phyloP scores from a whole-genome alignment of 2,113 vertebrate species.

The Dicrurus megarhynchus region DNA sequence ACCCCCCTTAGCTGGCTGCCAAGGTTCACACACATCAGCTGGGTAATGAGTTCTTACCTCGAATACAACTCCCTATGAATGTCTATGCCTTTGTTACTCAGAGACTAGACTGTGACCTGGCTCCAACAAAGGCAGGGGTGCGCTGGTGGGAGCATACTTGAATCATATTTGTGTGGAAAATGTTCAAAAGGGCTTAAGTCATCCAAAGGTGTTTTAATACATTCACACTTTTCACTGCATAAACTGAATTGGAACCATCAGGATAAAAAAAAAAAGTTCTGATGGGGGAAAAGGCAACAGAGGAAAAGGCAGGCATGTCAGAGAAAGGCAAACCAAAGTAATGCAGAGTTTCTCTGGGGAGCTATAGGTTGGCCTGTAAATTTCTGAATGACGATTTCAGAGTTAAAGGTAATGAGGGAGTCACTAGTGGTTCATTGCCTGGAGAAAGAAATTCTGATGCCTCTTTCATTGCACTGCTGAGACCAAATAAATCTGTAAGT shows the following conservation, averaged over 20 bases:
- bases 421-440: not conserved
- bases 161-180: not conserved
- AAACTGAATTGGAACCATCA: not conserved
- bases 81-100: not conserved
- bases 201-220: not conserved
- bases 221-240: not conserved
- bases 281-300: not conserved
- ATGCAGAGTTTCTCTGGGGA: not conserved
- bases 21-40: not conserved
- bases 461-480: not conserved
- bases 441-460: not conserved
- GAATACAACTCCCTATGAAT: rapidly evolving
- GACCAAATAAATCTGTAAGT: not conserved
- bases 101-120: not conserved
- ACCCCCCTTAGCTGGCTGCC: not conserved
- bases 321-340: not conserved
- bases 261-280: not conserved
- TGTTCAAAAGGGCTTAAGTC: not conserved
- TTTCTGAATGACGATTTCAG: not conserved
- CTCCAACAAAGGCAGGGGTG: not conserved
- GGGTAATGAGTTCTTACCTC: not conserved
- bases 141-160: not conserved
- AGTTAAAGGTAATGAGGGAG: not conserved
- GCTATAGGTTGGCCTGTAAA: not conserved
- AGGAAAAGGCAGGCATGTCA: not conserved